A percentile compares a stretch with the other conserved stretches of the same genome.
phyloP scores from a whole-genome alignment of 1,140 invertebrate genomes.

The Listronotus oregonensis region DNA sequence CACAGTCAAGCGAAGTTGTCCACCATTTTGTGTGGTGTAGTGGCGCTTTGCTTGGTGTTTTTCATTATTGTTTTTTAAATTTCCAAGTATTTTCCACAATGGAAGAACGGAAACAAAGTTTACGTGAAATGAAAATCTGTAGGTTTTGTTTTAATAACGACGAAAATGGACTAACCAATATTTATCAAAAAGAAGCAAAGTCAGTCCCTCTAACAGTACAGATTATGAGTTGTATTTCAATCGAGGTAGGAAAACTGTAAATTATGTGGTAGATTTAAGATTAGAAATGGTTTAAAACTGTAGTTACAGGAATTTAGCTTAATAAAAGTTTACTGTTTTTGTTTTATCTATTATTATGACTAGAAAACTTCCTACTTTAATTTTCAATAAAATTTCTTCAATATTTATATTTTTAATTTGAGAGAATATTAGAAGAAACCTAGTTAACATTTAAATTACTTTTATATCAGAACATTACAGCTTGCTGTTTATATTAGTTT shows the following conservation, averaged over 20 bases:
- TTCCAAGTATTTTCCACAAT: conserved; percentile 13
- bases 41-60: too few species aligned
- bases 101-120: conserved; percentile 30
- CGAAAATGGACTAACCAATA: conserved; percentile 65
- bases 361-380: neutral
- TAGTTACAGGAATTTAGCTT: conserved; percentile 1
- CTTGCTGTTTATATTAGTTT: too few species aligned
- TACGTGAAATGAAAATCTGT: conserved; percentile 68
- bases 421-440: too few species aligned
- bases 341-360: neutral
- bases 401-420: neutral
- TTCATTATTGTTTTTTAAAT: too few species aligned
- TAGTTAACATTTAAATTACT: too few species aligned
- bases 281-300: conserved; percentile 13
- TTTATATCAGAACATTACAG: too few species aligned
- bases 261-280: conserved; percentile 1
- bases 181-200: conserved; percentile 64
- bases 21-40: too few species aligned
- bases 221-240: conserved; percentile 74
- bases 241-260: conserved; percentile 62
- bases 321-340: conserved; percentile 24
- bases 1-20: too few species aligned
- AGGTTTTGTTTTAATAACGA: conserved; percentile 70
- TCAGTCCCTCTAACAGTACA: conserved; percentile 68
- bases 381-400: neutral